Conservation (phyloP, 2,797 vertebrate genomes). For the Helicolenus hilgendorfi region DNA sequence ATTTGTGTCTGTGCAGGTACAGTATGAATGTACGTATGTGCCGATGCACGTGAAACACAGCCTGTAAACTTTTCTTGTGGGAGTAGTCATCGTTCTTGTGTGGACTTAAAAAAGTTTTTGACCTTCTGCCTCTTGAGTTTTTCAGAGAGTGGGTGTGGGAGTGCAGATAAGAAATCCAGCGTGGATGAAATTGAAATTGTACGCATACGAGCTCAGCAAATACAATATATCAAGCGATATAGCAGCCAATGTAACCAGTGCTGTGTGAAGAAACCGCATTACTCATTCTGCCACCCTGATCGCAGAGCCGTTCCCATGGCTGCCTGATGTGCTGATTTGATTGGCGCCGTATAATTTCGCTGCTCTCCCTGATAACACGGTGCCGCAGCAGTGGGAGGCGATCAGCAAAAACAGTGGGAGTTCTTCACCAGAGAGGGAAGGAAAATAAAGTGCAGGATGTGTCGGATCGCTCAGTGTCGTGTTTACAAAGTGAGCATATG, state of each 20-base stretch:
- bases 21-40: neutral
- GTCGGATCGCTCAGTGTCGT: neutral
- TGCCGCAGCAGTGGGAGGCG: conserved; percentile 62
- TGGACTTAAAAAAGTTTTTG: conserved; percentile 56
- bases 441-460: conserved; percentile 20
- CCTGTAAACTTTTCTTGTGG: conserved; percentile 57
- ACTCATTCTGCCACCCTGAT: conserved; percentile 25
- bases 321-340: conserved; percentile 48
- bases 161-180: conserved; percentile 40
- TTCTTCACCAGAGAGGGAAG: conserved; percentile 17
- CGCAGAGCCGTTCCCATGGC: conserved; percentile 43
- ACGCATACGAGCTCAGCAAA: neutral
- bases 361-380: conserved; percentile 45
- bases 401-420: conserved; percentile 50
- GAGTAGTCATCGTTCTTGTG: conserved; percentile 23
- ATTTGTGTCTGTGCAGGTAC: neutral
- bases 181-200: conserved; percentile 18
- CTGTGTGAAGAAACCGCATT: conserved; percentile 6
- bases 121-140: conserved; percentile 33
- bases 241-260: neutral
- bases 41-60: conserved; percentile 18
- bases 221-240: neutral
- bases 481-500: conserved; percentile 13
- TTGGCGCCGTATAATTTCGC: conserved; percentile 57
- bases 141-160: conserved; percentile 42